Conservation (phyloP, 2,113 vertebrate species). For the Oreochromis niloticus region DNA sequence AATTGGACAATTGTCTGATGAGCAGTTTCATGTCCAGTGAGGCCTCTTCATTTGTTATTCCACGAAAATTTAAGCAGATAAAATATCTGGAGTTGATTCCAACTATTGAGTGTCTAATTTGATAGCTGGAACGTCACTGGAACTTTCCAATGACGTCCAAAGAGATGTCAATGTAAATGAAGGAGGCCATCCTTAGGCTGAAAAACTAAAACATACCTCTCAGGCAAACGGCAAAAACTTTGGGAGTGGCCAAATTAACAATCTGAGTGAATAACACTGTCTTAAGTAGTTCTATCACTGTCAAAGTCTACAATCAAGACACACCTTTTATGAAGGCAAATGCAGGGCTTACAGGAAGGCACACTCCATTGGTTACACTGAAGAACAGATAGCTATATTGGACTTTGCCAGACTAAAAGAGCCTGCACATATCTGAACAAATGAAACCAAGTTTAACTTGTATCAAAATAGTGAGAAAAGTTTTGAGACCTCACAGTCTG, state of each 20-base stretch:
- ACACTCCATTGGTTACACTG: background rate
- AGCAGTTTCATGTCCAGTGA: background rate
- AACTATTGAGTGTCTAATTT: background rate
- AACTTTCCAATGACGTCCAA: background rate
- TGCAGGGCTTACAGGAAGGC: background rate
- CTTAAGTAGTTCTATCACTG: background rate
- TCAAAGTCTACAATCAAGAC: background rate
- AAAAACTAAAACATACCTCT: background rate
- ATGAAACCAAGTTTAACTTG: background rate
- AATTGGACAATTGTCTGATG: background rate
- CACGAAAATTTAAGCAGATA: background rate
- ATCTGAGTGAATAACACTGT: background rate
- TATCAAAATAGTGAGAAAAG: background rate
- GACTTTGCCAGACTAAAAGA: background rate
- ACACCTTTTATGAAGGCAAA: background rate
- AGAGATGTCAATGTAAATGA: background rate
- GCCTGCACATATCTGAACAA: accelerated
- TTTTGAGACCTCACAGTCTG: background rate
- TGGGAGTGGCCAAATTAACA: background rate
- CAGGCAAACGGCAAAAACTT: background rate
- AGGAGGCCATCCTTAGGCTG: background rate
- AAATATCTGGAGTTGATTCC: background rate
- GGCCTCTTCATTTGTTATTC: background rate
- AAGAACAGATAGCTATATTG: background rate
- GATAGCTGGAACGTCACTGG: background rate